Evolutionary conservation across 2,113 vertebrate species (phyloP), one percentile per base, ranked within the genome.

Genomic region (Gasterosteus nipponicus): DNA sequence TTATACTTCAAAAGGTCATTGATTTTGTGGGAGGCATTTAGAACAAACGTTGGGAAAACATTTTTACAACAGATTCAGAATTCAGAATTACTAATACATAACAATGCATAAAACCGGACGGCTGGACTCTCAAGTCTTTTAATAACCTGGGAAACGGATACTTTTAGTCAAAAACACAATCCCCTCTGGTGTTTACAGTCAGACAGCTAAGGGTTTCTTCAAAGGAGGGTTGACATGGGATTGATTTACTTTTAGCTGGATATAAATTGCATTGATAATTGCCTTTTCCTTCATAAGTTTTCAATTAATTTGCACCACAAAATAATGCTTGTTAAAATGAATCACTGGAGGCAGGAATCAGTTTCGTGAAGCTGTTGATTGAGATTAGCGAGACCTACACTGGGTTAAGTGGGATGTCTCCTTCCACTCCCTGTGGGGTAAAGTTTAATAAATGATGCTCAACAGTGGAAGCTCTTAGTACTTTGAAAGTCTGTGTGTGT

Each of bases 381-480:
- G 65, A 78, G 81, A 86, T 84, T 60, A 73, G 60, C 46, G 64
- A 80, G 66, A 73, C 58, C 49, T 62, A 72, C 58, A 22, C 53
- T 51, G 42, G 75, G 78, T 83, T 78, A 80, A 86, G 65, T 69
- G 56, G 61, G 10, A 39, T 72, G 44, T 58, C 73, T 82, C 33
- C 29, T 69, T 73, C 41, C 15, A 76, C 74, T 53, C 49, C 57
- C 77, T 56, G 31, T 69, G 44, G 66, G 67, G 15, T 49, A 44
- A 75, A 69, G 38, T 81, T 86, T 74, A 88, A 83, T 86, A 89
- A 88, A 81, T 86, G 60, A 89, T 81, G 74, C 18, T 61, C 49
- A 87, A 70, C 39, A 72, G 81, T 73, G 67, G 67, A 75, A 75
- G 60, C 62, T 68, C 46, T 63, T 44, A 12, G 39, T 53, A 44